These are phyloP conservation scores for Ganaspis brasiliensis DNA, from an alignment of 2,888 invertebrate genomes.

Conservation along the genomic window DNA sequence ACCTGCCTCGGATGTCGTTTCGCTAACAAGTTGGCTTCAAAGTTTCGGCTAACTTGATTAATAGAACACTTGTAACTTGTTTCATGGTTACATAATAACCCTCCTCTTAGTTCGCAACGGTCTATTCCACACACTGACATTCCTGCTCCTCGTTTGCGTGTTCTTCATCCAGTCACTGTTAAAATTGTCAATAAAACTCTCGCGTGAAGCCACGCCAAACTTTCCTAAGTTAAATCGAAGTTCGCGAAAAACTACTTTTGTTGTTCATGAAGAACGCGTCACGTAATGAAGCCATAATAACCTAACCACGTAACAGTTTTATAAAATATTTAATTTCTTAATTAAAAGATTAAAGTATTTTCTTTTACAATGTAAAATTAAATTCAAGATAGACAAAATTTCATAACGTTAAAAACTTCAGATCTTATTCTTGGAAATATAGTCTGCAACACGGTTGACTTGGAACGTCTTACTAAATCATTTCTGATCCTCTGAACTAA, in stretches of 20 bases:
- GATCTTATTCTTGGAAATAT: background rate
- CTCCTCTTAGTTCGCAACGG: conserved; percentile 53
- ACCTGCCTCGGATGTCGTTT: conserved; percentile 55
- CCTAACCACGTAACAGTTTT: no score
- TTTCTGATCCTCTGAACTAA: conserved; percentile 59
- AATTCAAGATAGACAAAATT: background rate
- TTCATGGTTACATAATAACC: conserved; percentile 73
- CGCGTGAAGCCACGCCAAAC: conserved; percentile 43
- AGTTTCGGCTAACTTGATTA: conserved; percentile 75
- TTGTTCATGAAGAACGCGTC: background rate
- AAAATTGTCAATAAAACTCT: conserved; percentile 60
- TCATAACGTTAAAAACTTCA: conserved; percentile 10
- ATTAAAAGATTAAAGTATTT: no score
- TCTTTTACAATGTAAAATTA: no score
- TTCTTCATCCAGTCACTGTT: conserved; percentile 51
- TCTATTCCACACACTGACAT: conserved; percentile 41
- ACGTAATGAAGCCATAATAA: background rate
- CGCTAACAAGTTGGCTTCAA: conserved; percentile 65
- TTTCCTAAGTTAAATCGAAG: conserved; percentile 61
- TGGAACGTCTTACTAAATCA: conserved; percentile 62
- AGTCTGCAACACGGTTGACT: conserved; percentile 20
- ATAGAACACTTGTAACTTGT: conserved; percentile 74
- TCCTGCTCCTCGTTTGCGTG: conserved; percentile 52
- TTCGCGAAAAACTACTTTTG: conserved; percentile 46
- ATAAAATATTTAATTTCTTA: no score